Conservation (phyloP, 1,140 invertebrate species). For the Drosophila pseudoananassae region DNA sequence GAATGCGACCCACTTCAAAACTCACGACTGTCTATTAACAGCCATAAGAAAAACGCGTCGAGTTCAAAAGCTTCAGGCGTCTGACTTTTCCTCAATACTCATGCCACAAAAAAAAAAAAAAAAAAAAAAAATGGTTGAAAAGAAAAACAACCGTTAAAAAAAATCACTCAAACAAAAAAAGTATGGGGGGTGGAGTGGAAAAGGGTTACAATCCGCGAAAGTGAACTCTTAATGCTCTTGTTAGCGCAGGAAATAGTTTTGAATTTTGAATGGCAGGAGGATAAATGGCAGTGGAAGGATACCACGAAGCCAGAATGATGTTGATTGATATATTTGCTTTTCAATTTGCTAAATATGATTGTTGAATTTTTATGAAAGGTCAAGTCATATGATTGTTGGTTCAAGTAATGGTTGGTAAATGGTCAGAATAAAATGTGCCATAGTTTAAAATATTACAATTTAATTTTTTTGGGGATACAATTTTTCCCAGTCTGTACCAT, state of each 20-base stretch:
- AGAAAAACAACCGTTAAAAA: constrained; percentile 22
- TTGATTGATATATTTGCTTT: constrained; percentile 21
- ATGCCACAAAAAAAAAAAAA: constrained; percentile 2
- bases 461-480: background rate
- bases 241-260: constrained; percentile 27
- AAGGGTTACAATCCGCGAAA: constrained; percentile 13
- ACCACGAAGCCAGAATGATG: background rate
- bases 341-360: constrained; percentile 12
- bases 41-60: constrained; percentile 54
- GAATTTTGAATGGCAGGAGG: background rate
- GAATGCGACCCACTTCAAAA: constrained; percentile 70
- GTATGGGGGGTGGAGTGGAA: background rate
- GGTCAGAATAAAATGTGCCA: no score
- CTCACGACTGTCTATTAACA: constrained; percentile 72
- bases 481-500: background rate
- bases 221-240: constrained; percentile 37
- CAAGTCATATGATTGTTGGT: background rate
- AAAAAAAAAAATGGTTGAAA: constrained; percentile 2
- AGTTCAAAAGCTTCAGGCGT: constrained; percentile 58
- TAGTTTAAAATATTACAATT: no score
- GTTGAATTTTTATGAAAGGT: background rate
- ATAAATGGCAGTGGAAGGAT: background rate
- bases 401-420: background rate
- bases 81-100: constrained; percentile 21
- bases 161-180: constrained; percentile 44